Conservation (phyloP, 2,113 vertebrate species). For the Garra rufa region DNA sequence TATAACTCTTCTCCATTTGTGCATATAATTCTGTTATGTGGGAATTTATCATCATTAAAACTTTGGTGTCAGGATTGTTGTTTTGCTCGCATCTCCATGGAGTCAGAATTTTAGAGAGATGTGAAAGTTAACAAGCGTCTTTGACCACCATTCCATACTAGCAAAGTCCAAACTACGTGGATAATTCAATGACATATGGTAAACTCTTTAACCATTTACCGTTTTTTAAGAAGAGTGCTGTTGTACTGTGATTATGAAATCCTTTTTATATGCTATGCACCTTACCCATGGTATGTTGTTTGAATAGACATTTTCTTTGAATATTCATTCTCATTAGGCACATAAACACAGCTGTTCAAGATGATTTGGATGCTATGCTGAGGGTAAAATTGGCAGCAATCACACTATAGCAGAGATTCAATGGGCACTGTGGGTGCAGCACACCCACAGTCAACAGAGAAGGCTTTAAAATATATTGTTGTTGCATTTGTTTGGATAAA, state of each 20-base stretch:
- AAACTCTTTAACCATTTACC: not conserved
- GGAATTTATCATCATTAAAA: conserved; percentile 1
- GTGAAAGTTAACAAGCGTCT: not conserved
- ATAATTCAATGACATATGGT: not conserved
- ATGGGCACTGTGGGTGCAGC: not conserved
- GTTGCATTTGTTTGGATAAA: not conserved
- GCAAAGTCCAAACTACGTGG: not conserved
- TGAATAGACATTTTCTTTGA: conserved; percentile 23
- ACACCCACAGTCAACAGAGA: conserved; percentile 7
- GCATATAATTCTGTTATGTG: not conserved
- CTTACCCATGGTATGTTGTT: conserved; percentile 11
- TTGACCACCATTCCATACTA: not conserved
- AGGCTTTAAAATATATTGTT: conserved; percentile 26
- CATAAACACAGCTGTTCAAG: conserved; percentile 9
- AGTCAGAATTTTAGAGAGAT: not conserved
- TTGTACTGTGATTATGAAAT: not conserved
- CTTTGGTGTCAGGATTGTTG: not conserved
- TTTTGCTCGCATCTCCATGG: not conserved
- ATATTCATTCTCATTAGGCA: conserved; percentile 22
- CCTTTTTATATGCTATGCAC: conserved; percentile 4
- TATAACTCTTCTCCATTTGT: too few relatives aligned
- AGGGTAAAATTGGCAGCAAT: not conserved
- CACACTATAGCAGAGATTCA: not conserved
- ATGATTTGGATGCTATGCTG: not conserved
- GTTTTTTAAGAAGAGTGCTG: not conserved